These are phyloP conservation scores for Labeo calbasu DNA, from an alignment of 2,797 vertebrate species.

Conservation along the genomic window DNA sequence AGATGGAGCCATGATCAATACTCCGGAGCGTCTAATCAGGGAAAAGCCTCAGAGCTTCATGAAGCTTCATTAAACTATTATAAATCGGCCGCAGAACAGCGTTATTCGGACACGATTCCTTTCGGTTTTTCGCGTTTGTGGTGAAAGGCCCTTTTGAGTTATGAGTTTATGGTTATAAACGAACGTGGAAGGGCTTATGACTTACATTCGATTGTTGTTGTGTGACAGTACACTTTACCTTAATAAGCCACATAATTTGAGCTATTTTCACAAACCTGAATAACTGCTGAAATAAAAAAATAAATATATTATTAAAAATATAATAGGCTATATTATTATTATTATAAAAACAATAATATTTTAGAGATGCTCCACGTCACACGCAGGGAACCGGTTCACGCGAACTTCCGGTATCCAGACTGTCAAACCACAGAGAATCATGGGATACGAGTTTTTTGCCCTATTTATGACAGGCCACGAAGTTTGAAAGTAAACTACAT, in stretches of 20 bases:
- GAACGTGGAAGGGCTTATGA: background rate
- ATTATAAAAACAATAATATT: background rate
- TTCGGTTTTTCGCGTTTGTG: background rate
- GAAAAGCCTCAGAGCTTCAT: too few relatives aligned
- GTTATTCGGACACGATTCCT: background rate
- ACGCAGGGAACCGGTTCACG: conserved; percentile 3
- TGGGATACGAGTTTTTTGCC: conserved; percentile 18
- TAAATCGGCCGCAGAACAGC: background rate
- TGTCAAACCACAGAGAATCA: conserved; percentile 19
- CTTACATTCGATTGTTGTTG: background rate
- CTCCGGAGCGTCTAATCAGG: background rate
- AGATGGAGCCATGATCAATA: too few relatives aligned
- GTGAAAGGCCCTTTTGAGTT: background rate
- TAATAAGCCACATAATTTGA: background rate
- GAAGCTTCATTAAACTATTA: background rate
- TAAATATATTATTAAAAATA: background rate
- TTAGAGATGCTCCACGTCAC: conserved; percentile 52
- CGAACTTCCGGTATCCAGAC: conserved; percentile 32
- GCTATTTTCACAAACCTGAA: background rate
- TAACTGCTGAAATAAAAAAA: too few relatives aligned
- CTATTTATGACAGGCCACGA: accelerated
- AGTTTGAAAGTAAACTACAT: background rate
- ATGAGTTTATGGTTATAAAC: background rate
- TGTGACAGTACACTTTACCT: background rate
- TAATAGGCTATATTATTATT: too few relatives aligned